Evolutionary conservation across 1,140 invertebrate species (phyloP).

Genomic region (Drosophila asahinai): DNA sequence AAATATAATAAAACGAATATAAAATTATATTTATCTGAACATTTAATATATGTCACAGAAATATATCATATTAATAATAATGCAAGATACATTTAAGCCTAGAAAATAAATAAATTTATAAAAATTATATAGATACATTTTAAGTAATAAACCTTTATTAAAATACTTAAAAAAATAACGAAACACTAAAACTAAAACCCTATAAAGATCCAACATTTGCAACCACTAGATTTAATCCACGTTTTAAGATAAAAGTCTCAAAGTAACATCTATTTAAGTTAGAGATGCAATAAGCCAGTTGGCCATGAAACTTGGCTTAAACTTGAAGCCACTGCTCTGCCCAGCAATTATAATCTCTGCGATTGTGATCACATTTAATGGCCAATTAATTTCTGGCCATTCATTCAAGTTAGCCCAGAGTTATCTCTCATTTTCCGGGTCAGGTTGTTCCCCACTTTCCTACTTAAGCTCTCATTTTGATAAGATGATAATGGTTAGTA

Average conservation of each 20-base stretch:
- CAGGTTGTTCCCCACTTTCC: no score
- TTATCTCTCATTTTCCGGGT: no score
- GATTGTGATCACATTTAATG: constrained; percentile 16
- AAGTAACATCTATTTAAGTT: neutral
- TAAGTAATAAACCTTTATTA: no score
- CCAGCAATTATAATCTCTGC: constrained; percentile 4
- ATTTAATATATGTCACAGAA: no score
- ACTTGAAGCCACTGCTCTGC: neutral
- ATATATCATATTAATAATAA: no score
- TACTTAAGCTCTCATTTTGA: neutral
- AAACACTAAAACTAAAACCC: no score
- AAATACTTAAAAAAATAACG: no score
- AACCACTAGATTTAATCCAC: neutral
- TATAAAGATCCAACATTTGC: neutral
- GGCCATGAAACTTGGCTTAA: constrained; percentile 5
- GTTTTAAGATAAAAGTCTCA: neutral
- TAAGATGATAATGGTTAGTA: neutral
- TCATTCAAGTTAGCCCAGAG: neutral
- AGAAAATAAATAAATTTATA: no score
- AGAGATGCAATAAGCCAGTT: neutral
- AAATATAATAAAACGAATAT: no score
- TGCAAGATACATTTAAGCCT: no score
- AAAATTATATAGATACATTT: no score
- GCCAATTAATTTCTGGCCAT: constrained; percentile 7
- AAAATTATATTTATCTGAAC: no score